phyloP scores from a whole-genome alignment of 35 echinoderm and acorn worm genomes.

The Patiria miniata region DNA sequence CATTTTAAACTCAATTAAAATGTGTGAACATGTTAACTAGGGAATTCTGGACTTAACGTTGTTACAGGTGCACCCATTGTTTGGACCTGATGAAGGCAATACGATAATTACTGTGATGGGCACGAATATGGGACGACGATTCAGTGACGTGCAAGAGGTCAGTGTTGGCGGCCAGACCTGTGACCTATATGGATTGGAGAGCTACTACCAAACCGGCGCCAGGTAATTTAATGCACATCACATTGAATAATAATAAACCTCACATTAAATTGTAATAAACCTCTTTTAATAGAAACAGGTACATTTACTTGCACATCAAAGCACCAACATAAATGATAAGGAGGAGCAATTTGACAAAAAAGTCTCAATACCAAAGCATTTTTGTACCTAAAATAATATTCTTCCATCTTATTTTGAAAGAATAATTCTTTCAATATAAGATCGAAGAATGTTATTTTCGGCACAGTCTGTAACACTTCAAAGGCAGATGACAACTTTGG shows the following conservation, averaged over 20 bases:
- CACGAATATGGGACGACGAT: conserved; percentile 43
- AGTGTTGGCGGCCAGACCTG: conserved; percentile 29
- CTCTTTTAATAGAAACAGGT: background rate
- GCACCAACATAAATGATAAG: too few relatives aligned
- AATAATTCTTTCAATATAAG: too few relatives aligned
- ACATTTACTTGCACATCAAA: background rate
- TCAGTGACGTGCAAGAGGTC: conserved; percentile 30
- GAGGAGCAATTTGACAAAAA: too few relatives aligned
- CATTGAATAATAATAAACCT: background rate
- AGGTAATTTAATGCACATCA: conserved; percentile 34
- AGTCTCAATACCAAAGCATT: too few relatives aligned
- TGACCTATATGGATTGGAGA: conserved; percentile 1
- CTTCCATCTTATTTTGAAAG: too few relatives aligned
- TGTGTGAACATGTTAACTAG: too few relatives aligned
- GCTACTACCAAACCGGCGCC: conserved; percentile 27
- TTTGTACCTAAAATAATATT: too few relatives aligned
- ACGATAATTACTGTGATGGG: conserved; percentile 51
- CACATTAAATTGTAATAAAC: background rate
- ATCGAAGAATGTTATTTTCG: too few relatives aligned
- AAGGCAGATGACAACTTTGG: too few relatives aligned
- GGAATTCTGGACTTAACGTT: too few relatives aligned
- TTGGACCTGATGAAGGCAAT: conserved; percentile 66
- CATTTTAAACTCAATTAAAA: too few relatives aligned
- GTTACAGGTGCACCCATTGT: conserved; percentile 47
- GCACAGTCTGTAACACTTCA: too few relatives aligned